Evolutionary conservation across 2,797 vertebrate species (phyloP).

Genomic region (Alfaro cultratus): DNA sequence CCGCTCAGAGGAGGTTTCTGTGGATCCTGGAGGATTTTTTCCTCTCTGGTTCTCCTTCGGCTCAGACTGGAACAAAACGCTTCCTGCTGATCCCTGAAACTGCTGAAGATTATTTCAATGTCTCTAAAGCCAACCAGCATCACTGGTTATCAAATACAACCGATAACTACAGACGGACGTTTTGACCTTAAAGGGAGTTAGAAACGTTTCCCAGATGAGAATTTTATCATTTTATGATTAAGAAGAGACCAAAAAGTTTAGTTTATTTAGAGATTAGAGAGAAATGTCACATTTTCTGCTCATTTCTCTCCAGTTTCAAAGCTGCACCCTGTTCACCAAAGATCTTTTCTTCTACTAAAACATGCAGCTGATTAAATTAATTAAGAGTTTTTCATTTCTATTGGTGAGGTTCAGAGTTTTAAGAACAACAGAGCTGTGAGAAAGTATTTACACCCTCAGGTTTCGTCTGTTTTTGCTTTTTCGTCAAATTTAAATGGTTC

Average conservation of each 20-base stretch:
- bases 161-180: not conserved
- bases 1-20: not conserved
- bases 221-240: not conserved
- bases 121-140: not conserved
- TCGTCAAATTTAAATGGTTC: not conserved
- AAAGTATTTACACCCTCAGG: not conserved
- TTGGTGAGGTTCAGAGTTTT: not conserved
- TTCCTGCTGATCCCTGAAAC: slow-evolving; percentile 5
- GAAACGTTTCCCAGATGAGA: not conserved
- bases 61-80: not conserved
- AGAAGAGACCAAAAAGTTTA: not conserved
- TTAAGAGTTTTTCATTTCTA: not conserved
- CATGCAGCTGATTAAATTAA: not conserved
- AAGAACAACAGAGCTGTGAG: not conserved
- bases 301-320: not conserved
- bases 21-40: not conserved
- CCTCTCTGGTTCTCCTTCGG: not conserved
- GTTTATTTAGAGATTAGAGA: not conserved
- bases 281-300: not conserved
- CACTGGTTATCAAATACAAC: not conserved
- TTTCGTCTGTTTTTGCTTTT: not conserved
- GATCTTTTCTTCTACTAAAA: not conserved
- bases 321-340: not conserved
- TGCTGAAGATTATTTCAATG: not conserved
- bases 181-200: not conserved